Evolutionary conservation across 2,113 vertebrate species (phyloP), one percentile per base, ranked within the genome.

Genomic region (Solenodon paradoxus): DNA sequence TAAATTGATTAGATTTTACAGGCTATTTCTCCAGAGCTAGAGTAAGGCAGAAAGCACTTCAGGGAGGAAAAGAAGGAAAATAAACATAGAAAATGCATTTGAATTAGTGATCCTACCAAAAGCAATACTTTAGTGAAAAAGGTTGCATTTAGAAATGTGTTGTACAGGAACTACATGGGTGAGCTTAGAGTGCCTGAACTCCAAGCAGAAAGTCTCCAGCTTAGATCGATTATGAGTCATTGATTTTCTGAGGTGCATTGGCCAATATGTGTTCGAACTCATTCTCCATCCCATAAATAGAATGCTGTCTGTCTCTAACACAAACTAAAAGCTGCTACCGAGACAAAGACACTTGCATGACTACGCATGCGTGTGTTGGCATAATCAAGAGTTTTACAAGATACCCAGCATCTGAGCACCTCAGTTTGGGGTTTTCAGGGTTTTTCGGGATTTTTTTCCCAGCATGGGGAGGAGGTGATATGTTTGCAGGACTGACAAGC

Each of bases 401-500:
- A 61, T 6, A 17, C 17, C 6, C 1, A 9, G 30, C 53, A 13
- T 63, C 91, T 90, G 93, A 64, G 63, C 55, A 94, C 13, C 0
- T 40, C 8, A 1, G 9, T 84, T 55, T 59, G 17, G 4, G 49
- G 22, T 72, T 9, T 63, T 38, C 6, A 3, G 16, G 20, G 2
- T 30, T 30, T 66, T 38, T 35, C 45, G n/a, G n/a, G n/a, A n/a
- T 7, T 28, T 10, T 38, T 2, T 12, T 11, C 71, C 40, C 69
- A 74, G 77, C 32, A 7, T 10, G 22, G 11, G 30, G 6, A 11
- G 55, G 26, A 45, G 32, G 42, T n/a, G 72, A 24, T 30, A 7
- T 72, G 38, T 79, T 94, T 42, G 17, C n/a, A 59, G 45, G 10
- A 28, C 88, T 96, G 88, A 93, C 87, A 95, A 81, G 80, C 66